Evolutionary conservation across 2,113 vertebrate genomes (phyloP).

Genomic region (Engystomops pustulosus): DNA sequence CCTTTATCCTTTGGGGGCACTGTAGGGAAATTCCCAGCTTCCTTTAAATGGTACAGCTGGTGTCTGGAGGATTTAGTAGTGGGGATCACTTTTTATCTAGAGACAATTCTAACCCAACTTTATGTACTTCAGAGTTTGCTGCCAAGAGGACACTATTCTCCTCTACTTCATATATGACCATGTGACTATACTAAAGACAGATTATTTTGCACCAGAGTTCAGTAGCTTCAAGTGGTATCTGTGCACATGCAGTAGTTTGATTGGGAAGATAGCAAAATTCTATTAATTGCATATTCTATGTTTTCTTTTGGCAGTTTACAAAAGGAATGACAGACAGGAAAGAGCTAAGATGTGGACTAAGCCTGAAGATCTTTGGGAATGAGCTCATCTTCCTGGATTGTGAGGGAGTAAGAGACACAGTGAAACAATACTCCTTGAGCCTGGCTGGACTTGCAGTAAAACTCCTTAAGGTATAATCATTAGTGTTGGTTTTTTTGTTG

Average conservation of each 20-base stretch:
- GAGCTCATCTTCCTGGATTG: conserved; percentile 81
- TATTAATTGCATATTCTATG: neutral
- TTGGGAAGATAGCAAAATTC: neutral
- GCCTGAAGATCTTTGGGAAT: conserved; percentile 83
- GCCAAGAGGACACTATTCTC: too few species aligned
- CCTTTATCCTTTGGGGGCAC: too few species aligned
- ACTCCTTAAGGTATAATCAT: conserved; percentile 80
- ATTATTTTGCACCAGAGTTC: too few species aligned
- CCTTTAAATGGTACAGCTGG: too few species aligned
- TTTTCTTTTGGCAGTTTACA: conserved; percentile 70
- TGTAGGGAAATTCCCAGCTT: too few species aligned
- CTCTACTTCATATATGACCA: too few species aligned
- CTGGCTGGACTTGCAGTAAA: conserved; percentile 76
- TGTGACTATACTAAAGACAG: too few species aligned
- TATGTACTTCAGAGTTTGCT: too few species aligned
- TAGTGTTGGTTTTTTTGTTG: neutral
- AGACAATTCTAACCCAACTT: too few species aligned
- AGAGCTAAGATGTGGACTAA: conserved; percentile 73
- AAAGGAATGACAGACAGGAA: conserved; percentile 60
- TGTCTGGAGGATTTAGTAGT: too few species aligned
- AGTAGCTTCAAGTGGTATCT: neutral
- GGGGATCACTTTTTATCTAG: too few species aligned
- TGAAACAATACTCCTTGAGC: conserved; percentile 75
- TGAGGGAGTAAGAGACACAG: conserved; percentile 69
- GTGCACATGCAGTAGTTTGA: neutral